phyloP scores from a whole-genome alignment of 2,888 invertebrate species.

The Flexamia atlantica region DNA sequence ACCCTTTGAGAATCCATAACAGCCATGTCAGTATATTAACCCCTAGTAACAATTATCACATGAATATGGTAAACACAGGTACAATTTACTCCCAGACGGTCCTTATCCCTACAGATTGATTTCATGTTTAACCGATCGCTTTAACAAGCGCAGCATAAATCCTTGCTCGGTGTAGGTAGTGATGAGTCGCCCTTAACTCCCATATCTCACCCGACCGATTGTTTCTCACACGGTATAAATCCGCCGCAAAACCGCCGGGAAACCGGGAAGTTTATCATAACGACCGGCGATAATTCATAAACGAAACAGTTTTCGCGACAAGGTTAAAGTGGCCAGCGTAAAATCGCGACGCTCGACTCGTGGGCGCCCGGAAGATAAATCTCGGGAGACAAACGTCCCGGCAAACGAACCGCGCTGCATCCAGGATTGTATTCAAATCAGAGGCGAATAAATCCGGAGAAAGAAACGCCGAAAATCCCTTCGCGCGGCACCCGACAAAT shows the following conservation, averaged over 20 bases:
- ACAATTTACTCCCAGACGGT: neutral
- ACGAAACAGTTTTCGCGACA: constrained; percentile 49
- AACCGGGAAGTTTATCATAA: constrained; percentile 31
- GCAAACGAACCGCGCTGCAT: constrained; percentile 19
- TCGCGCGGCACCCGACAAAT: constrained; percentile 46
- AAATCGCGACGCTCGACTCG: constrained; percentile 46
- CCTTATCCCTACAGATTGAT: neutral
- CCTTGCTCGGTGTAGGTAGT: neutral
- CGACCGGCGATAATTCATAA: constrained; percentile 29
- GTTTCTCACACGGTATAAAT: constrained; percentile 16
- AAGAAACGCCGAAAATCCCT: constrained; percentile 58
- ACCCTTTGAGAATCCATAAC: too few species aligned
- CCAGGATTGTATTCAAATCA: constrained; percentile 57
- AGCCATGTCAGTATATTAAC: neutral
- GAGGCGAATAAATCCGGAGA: constrained; percentile 49
- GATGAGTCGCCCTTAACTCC: neutral
- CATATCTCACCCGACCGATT: constrained; percentile 22
- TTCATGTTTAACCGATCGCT: neutral
- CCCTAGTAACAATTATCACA: neutral
- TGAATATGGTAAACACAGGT: neutral
- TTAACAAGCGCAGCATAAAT: constrained; percentile 20
- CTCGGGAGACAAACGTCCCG: constrained; percentile 3
- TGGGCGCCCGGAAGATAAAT: constrained; percentile 48
- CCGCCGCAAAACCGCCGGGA: neutral
- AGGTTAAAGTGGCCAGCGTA: constrained; percentile 33